Percentiles rank a stretch among this genome's conserved stretches.
phyloP scores from a whole-genome alignment of 2,113 vertebrate species.

The Falcunculus frontatus region DNA sequence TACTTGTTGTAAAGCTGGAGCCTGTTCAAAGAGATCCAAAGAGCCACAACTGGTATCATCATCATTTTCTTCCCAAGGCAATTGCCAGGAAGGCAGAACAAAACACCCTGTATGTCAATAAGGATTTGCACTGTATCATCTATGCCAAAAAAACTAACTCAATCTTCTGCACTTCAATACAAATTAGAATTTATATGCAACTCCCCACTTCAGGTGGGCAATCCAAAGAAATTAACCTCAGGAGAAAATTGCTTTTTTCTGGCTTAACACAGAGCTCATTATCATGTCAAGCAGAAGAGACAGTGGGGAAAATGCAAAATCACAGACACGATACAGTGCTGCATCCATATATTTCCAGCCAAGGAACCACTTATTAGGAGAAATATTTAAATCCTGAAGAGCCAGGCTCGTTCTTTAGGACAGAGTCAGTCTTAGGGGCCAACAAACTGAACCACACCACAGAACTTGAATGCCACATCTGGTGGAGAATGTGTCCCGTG shows the following conservation, averaged over 20 bases:
- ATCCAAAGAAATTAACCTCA: conserved; percentile 46
- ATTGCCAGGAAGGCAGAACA: not conserved
- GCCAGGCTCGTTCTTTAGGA: not conserved
- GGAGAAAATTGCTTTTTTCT: conserved; percentile 66
- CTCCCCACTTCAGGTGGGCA: conserved; percentile 47
- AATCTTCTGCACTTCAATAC: conserved; percentile 31
- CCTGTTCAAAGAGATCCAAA: not conserved
- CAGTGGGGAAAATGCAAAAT: conserved; percentile 43
- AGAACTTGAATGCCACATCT: accelerated
- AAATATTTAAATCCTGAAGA: not conserved
- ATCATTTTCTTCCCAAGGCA: not conserved
- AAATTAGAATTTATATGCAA: conserved; percentile 54
- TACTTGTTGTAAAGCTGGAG: not conserved
- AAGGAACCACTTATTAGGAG: not conserved
- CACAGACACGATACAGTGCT: not conserved
- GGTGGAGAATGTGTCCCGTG: accelerated
- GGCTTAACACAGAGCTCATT: conserved; percentile 52
- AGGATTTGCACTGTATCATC: conserved; percentile 20
- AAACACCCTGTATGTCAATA: not conserved
- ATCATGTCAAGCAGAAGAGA: conserved; percentile 52
- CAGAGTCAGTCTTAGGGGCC: not conserved
- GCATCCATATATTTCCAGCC: not conserved
- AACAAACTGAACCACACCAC: accelerated
- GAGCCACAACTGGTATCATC: not conserved
- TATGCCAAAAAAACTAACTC: not conserved